phyloP scores from a whole-genome alignment of 2,113 vertebrate species.

The Thinocorus orbignyianus region DNA sequence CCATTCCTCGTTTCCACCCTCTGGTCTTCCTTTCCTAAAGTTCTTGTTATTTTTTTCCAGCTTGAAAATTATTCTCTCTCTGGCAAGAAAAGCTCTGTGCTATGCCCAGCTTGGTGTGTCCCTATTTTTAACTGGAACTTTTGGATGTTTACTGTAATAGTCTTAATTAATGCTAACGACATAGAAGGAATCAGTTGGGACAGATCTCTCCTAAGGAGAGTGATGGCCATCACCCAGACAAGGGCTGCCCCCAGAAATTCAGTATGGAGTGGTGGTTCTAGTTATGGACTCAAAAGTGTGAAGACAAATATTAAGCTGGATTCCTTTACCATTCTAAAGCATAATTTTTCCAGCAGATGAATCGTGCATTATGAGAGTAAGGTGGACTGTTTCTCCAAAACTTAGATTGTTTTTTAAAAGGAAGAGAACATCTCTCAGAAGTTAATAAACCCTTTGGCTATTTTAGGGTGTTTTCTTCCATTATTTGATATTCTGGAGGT shows the following conservation, averaged over 20 bases:
- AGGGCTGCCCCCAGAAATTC: neutral
- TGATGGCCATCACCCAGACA: neutral
- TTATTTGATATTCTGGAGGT: neutral
- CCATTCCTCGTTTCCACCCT: neutral
- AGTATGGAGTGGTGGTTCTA: neutral
- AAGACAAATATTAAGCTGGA: neutral
- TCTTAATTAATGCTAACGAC: neutral
- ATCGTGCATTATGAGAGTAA: neutral
- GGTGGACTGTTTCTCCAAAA: neutral
- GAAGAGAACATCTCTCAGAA: neutral
- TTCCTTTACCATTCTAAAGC: neutral
- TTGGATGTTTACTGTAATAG: neutral
- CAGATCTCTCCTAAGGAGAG: neutral
- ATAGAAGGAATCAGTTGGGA: neutral
- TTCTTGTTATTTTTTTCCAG: rapidly evolving
- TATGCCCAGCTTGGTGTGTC: neutral
- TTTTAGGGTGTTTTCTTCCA: neutral
- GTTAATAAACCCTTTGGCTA: neutral
- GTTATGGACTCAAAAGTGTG: neutral
- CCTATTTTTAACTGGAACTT: neutral
- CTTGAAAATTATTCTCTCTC: neutral
- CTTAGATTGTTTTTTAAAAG: neutral
- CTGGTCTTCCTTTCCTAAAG: neutral
- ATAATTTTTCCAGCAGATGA: neutral
- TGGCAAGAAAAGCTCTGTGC: rapidly evolving